Evolutionary conservation across 2,888 invertebrate species (phyloP).

Genomic region (Orthosia gothica): DNA sequence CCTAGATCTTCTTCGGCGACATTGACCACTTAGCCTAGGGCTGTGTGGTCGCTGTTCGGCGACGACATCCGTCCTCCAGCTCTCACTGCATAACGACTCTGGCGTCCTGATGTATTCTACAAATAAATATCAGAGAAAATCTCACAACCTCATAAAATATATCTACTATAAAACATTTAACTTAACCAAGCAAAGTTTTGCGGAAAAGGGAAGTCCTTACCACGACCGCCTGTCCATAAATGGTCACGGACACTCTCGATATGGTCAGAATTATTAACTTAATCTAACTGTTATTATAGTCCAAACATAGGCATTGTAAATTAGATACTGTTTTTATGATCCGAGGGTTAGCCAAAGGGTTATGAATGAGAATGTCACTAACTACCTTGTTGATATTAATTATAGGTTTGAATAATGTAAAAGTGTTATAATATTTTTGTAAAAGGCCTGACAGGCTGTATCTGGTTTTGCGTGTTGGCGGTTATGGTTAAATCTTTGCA

Average conservation of each 20-base stretch:
- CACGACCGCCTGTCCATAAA: constrained; percentile 39
- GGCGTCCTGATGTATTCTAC: too few species aligned
- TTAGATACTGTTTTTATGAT: constrained; percentile 60
- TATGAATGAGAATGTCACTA: constrained; percentile 45
- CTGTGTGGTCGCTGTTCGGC: too few species aligned
- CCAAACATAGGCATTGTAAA: constrained; percentile 63
- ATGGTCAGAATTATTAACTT: constrained; percentile 66
- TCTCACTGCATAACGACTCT: too few species aligned
- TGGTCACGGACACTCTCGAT: constrained; percentile 46
- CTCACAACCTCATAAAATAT: constrained; percentile 7
- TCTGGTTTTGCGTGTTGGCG: constrained; percentile 19
- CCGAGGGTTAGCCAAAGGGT: constrained; percentile 47
- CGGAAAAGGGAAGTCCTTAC: constrained; percentile 67
- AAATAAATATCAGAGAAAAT: not conserved
- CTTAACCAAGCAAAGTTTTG: constrained; percentile 47
- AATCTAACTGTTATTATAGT: constrained; percentile 61
- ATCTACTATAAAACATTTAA: constrained; percentile 30
- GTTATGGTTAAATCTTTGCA: constrained; percentile 35
- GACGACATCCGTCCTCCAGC: too few species aligned
- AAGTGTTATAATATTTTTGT: constrained; percentile 51
- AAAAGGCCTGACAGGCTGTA: constrained; percentile 29
- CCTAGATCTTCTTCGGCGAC: too few species aligned
- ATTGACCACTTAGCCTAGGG: too few species aligned
- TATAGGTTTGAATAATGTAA: constrained; percentile 34
- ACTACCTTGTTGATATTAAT: constrained; percentile 49